Evolutionary conservation across 2,113 vertebrate genomes (phyloP), one percentile per base, ranked within the genome.

Genomic region (Nansenia antarctica): DNA sequence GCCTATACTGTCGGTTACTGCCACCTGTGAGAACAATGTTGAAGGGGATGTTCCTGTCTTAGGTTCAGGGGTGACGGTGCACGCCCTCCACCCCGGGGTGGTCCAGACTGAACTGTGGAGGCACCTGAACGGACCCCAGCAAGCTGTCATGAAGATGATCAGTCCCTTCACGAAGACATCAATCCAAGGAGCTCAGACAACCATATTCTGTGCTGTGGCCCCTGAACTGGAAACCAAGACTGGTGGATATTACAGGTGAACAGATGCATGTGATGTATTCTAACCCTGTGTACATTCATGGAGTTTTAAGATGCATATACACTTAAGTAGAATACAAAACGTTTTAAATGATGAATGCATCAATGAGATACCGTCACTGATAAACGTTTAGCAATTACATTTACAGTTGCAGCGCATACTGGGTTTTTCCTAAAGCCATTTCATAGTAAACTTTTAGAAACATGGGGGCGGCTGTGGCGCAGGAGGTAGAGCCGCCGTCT

Each of bases 171-270:
- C 88, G 27, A 94, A 94, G 67, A 83, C 67, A 67, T 75, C 91
- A 0, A 58, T 59, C 14, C 86, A 94, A 67, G 92, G 92, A 35
- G 92, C 93, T 8, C 92, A 92, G 83, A 93, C 93, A 0, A 81
- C 78, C 47, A 92, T 93, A 62, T 92, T 92, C 88, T 94, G 93
- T 5, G 88, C 91, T 0, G 91, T 94, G 69, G 90, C 89, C 0
- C 88, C 90, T 0, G 77, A 90, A 1, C 83, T 94, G 65, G 85
- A 77, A 53, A 87, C 73, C 0, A 78, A 91, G 76, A 93, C 78
- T 1, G 93, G 91, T 0, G 75, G 77, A 69, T 92, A 93, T 75
- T 93, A 93, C 87, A 93, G 91, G 92, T 91, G 24, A 80, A 58
- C 3, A 7, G 3, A 59, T 11, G n/a, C 29, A 37, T 34, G 2